A percentile compares a stretch with the other conserved stretches of the same genome.
Conservation (phyloP, 1,140 invertebrate species). For the Zaprionus lachaisei region DNA sequence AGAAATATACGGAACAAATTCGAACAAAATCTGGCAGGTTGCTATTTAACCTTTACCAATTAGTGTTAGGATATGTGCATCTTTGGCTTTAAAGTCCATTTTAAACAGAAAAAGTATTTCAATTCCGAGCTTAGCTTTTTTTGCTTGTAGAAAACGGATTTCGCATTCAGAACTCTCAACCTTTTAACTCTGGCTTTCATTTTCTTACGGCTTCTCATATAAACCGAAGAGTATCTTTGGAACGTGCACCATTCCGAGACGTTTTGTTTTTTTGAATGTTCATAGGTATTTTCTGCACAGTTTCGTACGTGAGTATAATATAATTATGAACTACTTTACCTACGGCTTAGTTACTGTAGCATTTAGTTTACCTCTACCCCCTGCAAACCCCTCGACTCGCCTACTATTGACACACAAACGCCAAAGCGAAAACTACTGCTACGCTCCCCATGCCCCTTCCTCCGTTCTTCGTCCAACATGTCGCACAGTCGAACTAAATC, state of each 20-base stretch:
- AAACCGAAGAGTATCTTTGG: background rate
- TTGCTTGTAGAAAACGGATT: no score
- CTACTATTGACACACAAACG: conserved; percentile 53
- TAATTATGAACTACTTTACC: conserved; percentile 79
- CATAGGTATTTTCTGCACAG: conserved; percentile 66
- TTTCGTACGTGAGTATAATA: conserved; percentile 80
- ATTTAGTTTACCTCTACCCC: conserved; percentile 45
- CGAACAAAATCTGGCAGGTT: no score
- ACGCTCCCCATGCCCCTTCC: background rate
- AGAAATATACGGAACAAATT: no score
- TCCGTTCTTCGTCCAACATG: no score
- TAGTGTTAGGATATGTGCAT: no score
- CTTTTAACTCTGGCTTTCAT: no score
- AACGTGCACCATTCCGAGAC: background rate
- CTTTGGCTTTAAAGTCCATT: no score
- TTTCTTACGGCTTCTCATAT: no score
- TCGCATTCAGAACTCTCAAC: no score
- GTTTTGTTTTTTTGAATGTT: conserved; percentile 42
- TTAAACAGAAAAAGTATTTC: no score
- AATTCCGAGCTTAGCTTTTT: no score
- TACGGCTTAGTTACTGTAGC: conserved; percentile 64
- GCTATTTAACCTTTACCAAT: no score
- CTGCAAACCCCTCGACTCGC: conserved; percentile 32
- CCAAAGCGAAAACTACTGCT: conserved; percentile 15
- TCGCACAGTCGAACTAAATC: conserved; percentile 60